These are phyloP conservation scores for Lacerta bilineata DNA, from an alignment of 2,797 vertebrate species.

Conservation along the genomic window DNA sequence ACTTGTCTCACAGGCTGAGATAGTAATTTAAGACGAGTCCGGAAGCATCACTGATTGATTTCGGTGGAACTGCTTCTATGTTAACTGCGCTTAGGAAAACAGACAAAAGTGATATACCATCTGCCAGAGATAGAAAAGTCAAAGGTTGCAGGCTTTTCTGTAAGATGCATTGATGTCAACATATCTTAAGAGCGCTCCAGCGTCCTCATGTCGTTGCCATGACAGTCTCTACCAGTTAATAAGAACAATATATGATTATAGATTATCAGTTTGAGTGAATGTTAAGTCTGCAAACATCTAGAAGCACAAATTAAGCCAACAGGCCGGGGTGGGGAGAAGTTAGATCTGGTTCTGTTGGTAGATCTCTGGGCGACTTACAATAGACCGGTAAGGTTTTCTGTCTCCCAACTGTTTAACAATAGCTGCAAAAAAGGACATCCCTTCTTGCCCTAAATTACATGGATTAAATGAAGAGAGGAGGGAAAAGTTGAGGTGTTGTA, in stretches of 20 bases:
- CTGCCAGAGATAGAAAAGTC: neutral
- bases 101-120: neutral
- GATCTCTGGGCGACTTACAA: no score
- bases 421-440: no score
- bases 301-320: conserved; percentile 14
- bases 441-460: no score
- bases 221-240: neutral
- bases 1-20: neutral
- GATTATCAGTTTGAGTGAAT: neutral
- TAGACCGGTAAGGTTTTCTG: no score
- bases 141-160: neutral
- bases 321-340: neutral
- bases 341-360: no score
- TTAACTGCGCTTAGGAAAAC: neutral
- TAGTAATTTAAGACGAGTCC: neutral
- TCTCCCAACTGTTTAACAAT: no score
- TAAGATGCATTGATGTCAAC: neutral
- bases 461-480: no score
- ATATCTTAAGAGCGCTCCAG: neutral
- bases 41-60: neutral
- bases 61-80: neutral
- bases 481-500: no score
- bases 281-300: neutral
- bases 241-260: neutral
- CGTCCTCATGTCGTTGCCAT: neutral